Conservation (phyloP, 2,113 vertebrate genomes). For the Chaetura pelagica region DNA sequence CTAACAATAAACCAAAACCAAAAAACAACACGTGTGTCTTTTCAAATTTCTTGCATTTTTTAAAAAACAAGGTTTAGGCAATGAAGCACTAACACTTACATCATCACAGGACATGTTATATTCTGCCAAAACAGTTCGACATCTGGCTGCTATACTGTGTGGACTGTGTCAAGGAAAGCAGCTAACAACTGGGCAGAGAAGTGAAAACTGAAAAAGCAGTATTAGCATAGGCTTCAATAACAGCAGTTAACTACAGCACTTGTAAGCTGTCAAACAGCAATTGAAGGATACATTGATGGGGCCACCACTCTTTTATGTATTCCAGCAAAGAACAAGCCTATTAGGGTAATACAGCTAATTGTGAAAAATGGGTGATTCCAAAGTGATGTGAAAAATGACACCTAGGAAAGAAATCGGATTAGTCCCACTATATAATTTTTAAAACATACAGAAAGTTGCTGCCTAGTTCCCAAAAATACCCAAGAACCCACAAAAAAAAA, state of each 20-base stretch:
- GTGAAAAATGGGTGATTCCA: slow-evolving; percentile 99
- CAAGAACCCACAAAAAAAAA: neutral
- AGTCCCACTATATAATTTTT: neutral
- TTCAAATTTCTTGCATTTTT: neutral
- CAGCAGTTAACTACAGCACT: neutral
- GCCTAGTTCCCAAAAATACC: neutral
- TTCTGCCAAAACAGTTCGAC: slow-evolving; percentile 96
- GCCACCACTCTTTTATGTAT: slow-evolving; percentile 99
- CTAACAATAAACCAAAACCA: too few relatives aligned
- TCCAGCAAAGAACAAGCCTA: slow-evolving; percentile 97
- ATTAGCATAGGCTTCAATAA: neutral
- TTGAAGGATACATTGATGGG: slow-evolving; percentile 98
- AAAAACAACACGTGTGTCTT: neutral
- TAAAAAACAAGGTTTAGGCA: neutral
- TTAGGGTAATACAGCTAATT: slow-evolving; percentile 96
- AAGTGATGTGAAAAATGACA: slow-evolving; percentile 96
- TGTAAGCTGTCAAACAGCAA: neutral
- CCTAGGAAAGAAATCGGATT: slow-evolving; percentile 76
- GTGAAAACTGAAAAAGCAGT: neutral
- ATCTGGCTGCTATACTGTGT: slow-evolving; percentile 94
- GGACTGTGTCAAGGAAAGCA: slow-evolving; percentile 78
- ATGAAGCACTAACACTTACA: slow-evolving; percentile 79
- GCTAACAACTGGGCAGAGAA: neutral
- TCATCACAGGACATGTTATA: slow-evolving; percentile 99
- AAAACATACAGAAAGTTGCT: neutral